Conservation (phyloP, 2,797 vertebrate genomes). For the Delichon dasypus region DNA sequence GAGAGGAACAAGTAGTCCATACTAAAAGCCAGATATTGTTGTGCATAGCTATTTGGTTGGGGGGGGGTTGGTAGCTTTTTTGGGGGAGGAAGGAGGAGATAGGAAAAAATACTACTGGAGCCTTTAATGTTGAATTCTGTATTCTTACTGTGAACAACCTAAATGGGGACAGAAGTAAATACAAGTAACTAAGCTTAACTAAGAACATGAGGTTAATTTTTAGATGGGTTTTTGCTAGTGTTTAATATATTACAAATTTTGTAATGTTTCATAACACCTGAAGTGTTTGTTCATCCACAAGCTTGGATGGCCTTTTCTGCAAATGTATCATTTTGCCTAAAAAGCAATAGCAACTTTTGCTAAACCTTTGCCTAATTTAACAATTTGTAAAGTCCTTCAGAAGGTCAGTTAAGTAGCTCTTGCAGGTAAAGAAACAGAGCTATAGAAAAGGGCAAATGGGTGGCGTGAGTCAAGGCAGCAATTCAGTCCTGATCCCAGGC, state of each 20-base stretch:
- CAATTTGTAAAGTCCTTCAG: not conserved
- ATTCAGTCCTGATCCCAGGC: not conserved
- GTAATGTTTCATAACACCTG: not conserved
- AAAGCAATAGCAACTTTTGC: not conserved
- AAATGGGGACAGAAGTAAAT: not conserved
- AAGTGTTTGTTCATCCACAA: not conserved
- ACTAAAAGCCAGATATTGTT: not conserved
- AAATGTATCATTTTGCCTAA: not conserved
- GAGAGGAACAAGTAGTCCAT: not conserved
- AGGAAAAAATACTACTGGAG: not conserved
- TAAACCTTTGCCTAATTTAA: not conserved
- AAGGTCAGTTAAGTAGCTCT: not conserved
- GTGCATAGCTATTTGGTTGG: not conserved
- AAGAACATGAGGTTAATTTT: not conserved
- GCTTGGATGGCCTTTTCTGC: not conserved
- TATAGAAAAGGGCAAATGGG: not conserved
- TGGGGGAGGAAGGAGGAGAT: rapidly evolving
- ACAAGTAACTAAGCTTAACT: not conserved
- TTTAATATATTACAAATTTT: not conserved
- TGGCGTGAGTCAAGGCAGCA: not conserved
- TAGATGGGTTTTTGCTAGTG: not conserved
- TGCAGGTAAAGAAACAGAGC: not conserved
- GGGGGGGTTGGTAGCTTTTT: rapidly evolving
- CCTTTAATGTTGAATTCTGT: not conserved
- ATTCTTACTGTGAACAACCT: not conserved